Conservation (phyloP, 2,113 vertebrate genomes). For the Dasyprocta punctata region DNA sequence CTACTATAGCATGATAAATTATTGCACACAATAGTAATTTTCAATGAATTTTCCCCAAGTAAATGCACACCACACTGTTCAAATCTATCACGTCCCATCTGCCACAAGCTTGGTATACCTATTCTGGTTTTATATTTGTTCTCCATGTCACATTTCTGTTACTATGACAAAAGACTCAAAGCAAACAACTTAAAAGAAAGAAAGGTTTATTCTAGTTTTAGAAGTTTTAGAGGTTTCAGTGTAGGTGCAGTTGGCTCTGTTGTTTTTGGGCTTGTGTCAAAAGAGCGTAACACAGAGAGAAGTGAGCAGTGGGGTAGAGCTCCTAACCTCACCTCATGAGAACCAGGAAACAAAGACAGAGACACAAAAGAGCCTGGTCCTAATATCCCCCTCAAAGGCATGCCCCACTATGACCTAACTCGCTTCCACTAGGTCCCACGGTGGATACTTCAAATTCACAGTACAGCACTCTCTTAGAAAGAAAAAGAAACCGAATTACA, state of each 20-base stretch:
- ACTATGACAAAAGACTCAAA: background rate
- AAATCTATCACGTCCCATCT: background rate
- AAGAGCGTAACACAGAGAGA: no score
- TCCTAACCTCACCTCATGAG: background rate
- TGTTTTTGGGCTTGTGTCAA: background rate
- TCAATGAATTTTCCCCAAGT: background rate
- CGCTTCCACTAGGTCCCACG: background rate
- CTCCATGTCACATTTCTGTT: background rate
- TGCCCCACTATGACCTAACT: background rate
- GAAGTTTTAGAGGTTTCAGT: background rate
- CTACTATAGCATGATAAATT: background rate
- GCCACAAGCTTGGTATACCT: background rate
- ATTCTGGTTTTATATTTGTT: background rate
- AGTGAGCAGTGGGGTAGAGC: accelerated
- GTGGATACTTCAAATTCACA: background rate
- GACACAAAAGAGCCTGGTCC: no score
- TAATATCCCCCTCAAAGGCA: background rate
- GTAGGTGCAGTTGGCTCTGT: background rate
- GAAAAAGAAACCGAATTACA: background rate
- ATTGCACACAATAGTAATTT: background rate
- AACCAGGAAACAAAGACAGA: background rate
- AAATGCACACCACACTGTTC: background rate
- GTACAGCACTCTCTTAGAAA: background rate
- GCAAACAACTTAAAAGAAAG: background rate
- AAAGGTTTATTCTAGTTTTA: background rate